Conservation (phyloP, 1,140 invertebrate genomes). For the Limonius californicus region DNA sequence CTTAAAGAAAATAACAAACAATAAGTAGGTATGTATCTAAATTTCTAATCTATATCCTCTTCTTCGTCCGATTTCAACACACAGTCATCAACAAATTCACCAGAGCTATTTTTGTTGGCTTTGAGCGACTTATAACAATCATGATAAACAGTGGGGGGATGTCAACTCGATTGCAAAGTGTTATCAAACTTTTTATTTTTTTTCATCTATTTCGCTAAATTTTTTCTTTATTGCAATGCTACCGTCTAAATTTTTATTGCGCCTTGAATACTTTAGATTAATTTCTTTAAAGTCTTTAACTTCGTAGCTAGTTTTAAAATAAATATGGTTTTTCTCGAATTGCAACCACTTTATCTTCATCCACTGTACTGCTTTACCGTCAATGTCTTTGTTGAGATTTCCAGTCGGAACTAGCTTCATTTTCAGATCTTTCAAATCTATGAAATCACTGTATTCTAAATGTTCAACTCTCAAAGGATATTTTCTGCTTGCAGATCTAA, state of each 20-base stretch:
- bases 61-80: background rate
- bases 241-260: conserved; percentile 1
- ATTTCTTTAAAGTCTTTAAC: conserved; percentile 4
- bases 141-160: background rate
- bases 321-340: conserved; percentile 1
- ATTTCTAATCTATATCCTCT: background rate
- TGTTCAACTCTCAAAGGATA: conserved; percentile 5
- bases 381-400: background rate
- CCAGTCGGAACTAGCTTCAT: conserved; percentile 2
- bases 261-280: background rate
- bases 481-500: background rate
- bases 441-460: conserved; percentile 13
- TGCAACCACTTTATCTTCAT: conserved; percentile 7
- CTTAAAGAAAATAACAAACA: background rate
- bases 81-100: background rate
- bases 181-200: background rate
- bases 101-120: background rate
- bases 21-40: background rate
- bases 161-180: background rate
- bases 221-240: conserved; percentile 11
- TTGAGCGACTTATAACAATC: background rate
- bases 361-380: background rate
- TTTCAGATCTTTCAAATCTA: background rate
- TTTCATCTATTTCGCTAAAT: background rate
- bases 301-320: conserved; percentile 2